Conservation (phyloP, 2,113 vertebrate genomes). For the Eolophus roseicapilla region DNA sequence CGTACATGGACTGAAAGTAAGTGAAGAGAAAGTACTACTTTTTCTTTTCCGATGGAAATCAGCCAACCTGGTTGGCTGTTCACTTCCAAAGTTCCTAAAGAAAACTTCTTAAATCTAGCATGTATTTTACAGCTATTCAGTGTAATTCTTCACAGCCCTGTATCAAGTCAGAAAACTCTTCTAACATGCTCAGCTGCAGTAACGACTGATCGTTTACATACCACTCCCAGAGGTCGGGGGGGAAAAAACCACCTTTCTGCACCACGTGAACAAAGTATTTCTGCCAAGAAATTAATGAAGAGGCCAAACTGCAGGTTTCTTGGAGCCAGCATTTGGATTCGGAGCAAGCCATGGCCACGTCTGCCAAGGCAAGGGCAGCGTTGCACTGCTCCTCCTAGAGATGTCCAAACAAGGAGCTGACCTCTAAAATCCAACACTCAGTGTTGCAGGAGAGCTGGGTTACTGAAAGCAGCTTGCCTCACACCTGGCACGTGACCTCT, state of each 20-base stretch:
- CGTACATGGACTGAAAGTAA: background rate
- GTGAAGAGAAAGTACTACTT: background rate
- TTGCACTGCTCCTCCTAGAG: background rate
- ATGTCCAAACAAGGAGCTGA: slow-evolving; percentile 57
- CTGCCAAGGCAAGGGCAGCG: background rate
- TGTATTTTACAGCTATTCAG: background rate
- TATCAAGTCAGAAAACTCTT: background rate
- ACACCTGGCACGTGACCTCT: background rate
- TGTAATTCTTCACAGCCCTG: background rate
- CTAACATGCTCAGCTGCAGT: background rate
- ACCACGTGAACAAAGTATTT: background rate
- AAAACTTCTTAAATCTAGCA: background rate
- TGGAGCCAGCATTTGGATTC: background rate
- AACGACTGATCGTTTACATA: background rate
- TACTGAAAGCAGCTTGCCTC: background rate
- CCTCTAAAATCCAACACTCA: background rate
- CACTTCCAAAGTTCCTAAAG: background rate
- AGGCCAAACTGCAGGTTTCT: background rate
- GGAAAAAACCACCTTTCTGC: background rate
- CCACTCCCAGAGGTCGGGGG: background rate
- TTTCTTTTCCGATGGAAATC: background rate
- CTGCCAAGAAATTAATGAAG: background rate
- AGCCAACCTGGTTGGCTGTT: background rate
- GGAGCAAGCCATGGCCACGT: background rate
- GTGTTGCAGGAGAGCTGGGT: background rate